A percentile compares a stretch with the other conserved stretches of the same genome.
Conservation (phyloP, 2,888 invertebrate species). For the Criorhina ranunculi region DNA sequence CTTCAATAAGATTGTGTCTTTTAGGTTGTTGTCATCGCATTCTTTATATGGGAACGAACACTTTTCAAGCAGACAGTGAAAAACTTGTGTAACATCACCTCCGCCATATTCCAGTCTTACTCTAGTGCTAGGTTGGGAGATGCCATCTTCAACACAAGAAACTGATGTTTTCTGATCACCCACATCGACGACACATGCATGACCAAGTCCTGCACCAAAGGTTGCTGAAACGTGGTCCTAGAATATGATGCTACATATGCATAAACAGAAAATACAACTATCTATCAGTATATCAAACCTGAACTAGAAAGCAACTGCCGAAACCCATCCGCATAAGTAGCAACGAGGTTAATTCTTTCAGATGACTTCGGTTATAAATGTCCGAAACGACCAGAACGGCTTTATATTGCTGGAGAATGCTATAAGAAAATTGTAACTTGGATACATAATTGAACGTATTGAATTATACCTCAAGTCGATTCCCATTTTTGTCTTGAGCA, state of each 20-base stretch:
- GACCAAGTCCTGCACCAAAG: slow-evolving; percentile 92
- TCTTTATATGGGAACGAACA: slow-evolving; percentile 95
- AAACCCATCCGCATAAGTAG: slow-evolving; percentile 93
- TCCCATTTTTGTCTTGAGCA: slow-evolving; percentile 90
- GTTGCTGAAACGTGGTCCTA: slow-evolving; percentile 93
- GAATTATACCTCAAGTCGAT: slow-evolving; percentile 87
- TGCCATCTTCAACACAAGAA: slow-evolving; percentile 98
- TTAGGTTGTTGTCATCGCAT: slow-evolving; percentile 89
- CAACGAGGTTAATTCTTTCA: slow-evolving; percentile 93
- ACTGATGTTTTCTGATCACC: slow-evolving; percentile 98
- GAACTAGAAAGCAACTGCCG: slow-evolving; percentile 87
- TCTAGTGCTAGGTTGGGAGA: slow-evolving; percentile 94
- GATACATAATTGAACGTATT: background rate
- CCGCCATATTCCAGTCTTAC: slow-evolving; percentile 94
- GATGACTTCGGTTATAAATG: slow-evolving; percentile 93
- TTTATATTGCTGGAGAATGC: slow-evolving; percentile 90
- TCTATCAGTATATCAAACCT: slow-evolving; percentile 62
- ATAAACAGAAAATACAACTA: background rate
- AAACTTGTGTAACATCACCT: slow-evolving; percentile 95
- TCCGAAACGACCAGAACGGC: slow-evolving; percentile 96
- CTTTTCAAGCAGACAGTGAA: slow-evolving; percentile 94
- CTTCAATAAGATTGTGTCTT: slow-evolving; percentile 92
- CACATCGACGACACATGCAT: slow-evolving; percentile 97
- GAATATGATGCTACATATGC: slow-evolving; percentile 20
- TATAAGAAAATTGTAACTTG: slow-evolving; percentile 77